phyloP scores from a whole-genome alignment of 1,140 invertebrate species.

The Ips nitidus region DNA sequence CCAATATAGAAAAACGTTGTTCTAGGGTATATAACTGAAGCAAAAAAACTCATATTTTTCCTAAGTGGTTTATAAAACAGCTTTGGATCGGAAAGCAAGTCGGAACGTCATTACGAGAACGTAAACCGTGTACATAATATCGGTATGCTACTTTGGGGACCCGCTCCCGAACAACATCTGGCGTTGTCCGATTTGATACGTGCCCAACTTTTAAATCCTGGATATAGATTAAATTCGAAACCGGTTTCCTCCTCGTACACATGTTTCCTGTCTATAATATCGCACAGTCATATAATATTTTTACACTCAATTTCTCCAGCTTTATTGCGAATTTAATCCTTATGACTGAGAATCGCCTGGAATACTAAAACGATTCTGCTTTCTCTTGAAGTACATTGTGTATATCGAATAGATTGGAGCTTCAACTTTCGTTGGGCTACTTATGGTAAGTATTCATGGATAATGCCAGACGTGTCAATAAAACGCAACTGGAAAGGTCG shows the following conservation, averaged over 20 bases:
- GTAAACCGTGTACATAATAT: slow-evolving; percentile 49
- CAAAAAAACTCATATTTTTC: slow-evolving; percentile 10
- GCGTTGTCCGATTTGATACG: slow-evolving; percentile 48
- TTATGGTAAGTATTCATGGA: not conserved
- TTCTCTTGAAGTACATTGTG: too few relatives aligned
- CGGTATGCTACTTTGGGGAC: slow-evolving; percentile 35
- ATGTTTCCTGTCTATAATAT: slow-evolving; percentile 45
- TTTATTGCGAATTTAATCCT: slow-evolving; percentile 37
- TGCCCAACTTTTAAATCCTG: slow-evolving; percentile 47
- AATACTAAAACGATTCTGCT: slow-evolving; percentile 9
- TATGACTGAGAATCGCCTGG: slow-evolving; percentile 18
- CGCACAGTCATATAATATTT: slow-evolving; percentile 34
- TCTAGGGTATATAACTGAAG: not conserved
- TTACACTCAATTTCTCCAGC: slow-evolving; percentile 35
- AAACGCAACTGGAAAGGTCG: slow-evolving; percentile 44
- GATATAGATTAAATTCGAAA: slow-evolving; percentile 46
- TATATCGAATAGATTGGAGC: too few relatives aligned
- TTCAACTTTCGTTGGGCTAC: too few relatives aligned
- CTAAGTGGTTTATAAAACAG: slow-evolving; percentile 25
- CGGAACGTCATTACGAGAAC: slow-evolving; percentile 40
- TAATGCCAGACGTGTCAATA: slow-evolving; percentile 43
- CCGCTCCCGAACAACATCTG: slow-evolving; percentile 46
- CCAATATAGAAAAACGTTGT: too few relatives aligned
- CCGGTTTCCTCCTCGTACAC: slow-evolving; percentile 32
- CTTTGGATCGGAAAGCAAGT: slow-evolving; percentile 21